Evolutionary conservation across 2,113 vertebrate genomes (phyloP).

Genomic region (Indicator indicator): DNA sequence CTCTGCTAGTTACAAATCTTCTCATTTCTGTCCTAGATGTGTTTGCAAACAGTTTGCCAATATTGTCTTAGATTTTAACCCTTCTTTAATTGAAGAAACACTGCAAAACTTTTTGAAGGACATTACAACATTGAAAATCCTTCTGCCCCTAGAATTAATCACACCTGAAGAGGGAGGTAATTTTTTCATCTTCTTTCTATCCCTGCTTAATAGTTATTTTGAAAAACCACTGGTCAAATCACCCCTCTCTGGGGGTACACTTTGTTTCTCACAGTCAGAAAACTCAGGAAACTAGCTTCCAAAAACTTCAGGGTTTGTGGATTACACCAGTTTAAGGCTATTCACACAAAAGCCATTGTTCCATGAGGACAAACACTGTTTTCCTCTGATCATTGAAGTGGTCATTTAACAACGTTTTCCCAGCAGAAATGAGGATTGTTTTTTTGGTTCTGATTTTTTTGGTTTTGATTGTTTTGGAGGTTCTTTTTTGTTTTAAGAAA

Average conservation of each 20-base stretch:
- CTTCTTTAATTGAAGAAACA: background rate
- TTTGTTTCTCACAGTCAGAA: slow-evolving; percentile 6
- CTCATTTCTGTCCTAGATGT: slow-evolving; percentile 17
- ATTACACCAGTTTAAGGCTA: background rate
- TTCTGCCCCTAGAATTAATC: background rate
- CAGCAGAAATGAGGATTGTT: background rate
- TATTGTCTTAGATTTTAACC: slow-evolving; percentile 49
- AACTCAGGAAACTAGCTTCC: background rate
- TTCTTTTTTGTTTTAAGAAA: background rate
- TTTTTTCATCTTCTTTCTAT: background rate
- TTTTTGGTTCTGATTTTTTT: too few relatives aligned
- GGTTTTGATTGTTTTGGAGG: fast-evolving
- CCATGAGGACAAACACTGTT: background rate
- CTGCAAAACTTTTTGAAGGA: background rate
- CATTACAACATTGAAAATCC: background rate
- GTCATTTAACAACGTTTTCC: background rate
- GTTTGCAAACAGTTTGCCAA: slow-evolving; percentile 33
- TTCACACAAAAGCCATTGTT: slow-evolving; percentile 41
- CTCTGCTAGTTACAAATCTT: slow-evolving; percentile 31
- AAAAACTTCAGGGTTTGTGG: slow-evolving; percentile 12
- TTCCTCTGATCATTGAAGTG: background rate
- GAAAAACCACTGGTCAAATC: background rate
- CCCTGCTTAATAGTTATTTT: background rate
- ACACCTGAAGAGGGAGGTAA: background rate
- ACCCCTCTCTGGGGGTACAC: background rate